Evolutionary conservation across 2,113 vertebrate species (phyloP), one percentile per base, ranked within the genome.

Genomic region (Melanostigma gelatinosum): DNA sequence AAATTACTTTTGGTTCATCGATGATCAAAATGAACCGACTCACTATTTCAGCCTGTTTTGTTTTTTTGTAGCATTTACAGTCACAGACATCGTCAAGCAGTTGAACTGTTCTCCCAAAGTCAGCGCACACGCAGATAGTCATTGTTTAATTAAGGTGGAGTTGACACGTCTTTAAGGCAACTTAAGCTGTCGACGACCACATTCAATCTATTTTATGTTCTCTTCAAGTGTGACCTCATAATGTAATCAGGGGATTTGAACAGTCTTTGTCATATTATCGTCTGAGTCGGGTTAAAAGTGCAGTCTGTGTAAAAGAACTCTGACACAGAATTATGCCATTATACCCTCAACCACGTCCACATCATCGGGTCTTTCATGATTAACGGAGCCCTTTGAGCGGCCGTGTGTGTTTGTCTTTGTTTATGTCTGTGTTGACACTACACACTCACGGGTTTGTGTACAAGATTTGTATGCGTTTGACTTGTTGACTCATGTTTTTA

Each of bases 401-500:
- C 34, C 63, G 40, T 79, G 46, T 72, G 64, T 79, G 75, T 77
- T 46, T 80, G n/a, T 61, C 52, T 73, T 65, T 80, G 79, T 85
- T 84, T 83, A 65, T 78, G 57, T 63, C 38, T 60, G 55, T 72
- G 63, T 75, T 44, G 52, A 78, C 34, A 16, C 46, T 0, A 57
- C 42, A 70, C 75, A 52, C 70, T 22, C 75, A 5, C 32, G 22
- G 8, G 29, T 79, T 60, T 84, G 55, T 66, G 52, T 46, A 24
- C 48, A 82, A 18, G 62, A 63, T 85, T 29, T 80, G 77, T 77
- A 64, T 60, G 76, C 61, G 66, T 85, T 73, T 72, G 38, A 80
- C 85, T 64, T 84, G 87, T 87, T 88, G 87, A 87, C 84, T 90
- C 60, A 86, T 78, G 77, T 86, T 86, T 88, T 79, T 68, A 83